These are phyloP conservation scores for Scleropages formosus DNA, from an alignment of 2,797 vertebrate species.

Conservation along the genomic window DNA sequence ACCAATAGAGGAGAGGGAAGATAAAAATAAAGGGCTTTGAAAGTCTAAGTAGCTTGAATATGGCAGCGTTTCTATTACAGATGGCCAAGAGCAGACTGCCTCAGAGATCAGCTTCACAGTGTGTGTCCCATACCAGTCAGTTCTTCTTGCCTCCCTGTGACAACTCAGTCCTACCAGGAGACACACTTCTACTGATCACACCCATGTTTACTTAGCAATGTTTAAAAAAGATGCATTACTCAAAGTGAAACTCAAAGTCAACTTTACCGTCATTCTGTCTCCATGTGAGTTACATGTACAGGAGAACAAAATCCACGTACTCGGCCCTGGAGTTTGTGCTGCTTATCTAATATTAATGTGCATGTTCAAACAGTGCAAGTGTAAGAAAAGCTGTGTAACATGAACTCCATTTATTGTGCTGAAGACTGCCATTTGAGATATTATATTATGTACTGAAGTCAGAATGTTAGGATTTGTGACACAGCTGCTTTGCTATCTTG, in stretches of 20 bases:
- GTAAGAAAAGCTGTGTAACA: background rate
- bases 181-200: background rate
- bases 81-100: background rate
- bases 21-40: background rate
- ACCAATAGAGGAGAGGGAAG: background rate
- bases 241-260: no score
- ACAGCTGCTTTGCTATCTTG: no score
- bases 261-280: no score
- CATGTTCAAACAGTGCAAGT: background rate
- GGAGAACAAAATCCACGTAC: no score
- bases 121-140: background rate
- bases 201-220: background rate
- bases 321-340: no score
- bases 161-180: constrained; percentile 22
- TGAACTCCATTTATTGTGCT: no score
- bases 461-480: no score
- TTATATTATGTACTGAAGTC: no score
- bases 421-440: no score
- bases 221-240: background rate
- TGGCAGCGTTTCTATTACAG: constrained; percentile 5
- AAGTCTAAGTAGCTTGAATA: constrained; percentile 33
- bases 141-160: no score
- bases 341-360: background rate
- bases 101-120: background rate
- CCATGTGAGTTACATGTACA: no score